Conservation (phyloP, 1,140 invertebrate genomes). For the Caenorhabditis remanei region DNA sequence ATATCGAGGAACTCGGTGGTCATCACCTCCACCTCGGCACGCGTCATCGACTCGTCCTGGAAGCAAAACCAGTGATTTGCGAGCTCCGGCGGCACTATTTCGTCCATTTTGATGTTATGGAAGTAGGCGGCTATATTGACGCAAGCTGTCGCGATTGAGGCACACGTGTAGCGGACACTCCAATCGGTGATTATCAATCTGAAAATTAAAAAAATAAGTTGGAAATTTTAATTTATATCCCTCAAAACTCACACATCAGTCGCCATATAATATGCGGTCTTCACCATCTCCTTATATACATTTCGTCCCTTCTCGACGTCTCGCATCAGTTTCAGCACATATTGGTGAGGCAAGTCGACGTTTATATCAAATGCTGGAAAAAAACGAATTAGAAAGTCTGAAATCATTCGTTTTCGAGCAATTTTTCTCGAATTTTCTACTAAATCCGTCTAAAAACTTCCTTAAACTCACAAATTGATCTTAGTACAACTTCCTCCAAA, state of each 20-base stretch:
- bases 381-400: no score
- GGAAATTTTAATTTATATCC: no score
- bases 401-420: no score
- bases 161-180: constrained; percentile 17
- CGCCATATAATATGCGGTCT: constrained; percentile 34
- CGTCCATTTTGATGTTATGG: constrained; percentile 18
- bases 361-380: constrained; percentile 40
- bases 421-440: no score
- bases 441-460: no score
- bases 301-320: constrained; percentile 27
- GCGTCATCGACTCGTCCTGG: neutral
- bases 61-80: neutral
- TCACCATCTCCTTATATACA: constrained; percentile 37
- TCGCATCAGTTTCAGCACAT: constrained; percentile 33
- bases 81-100: neutral
- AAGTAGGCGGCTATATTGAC: constrained; percentile 27
- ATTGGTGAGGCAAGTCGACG: constrained; percentile 17
- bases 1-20: constrained; percentile 14
- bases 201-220: no score
- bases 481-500: constrained; percentile 2
- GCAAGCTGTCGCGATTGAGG: neutral
- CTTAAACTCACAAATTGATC: constrained; percentile 11
- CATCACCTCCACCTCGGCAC: neutral
- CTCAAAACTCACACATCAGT: constrained; percentile 40
- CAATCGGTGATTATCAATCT: constrained; percentile 34